phyloP scores from a whole-genome alignment of 1,140 invertebrate species.

The Pseudomyrmex dendroicus region DNA sequence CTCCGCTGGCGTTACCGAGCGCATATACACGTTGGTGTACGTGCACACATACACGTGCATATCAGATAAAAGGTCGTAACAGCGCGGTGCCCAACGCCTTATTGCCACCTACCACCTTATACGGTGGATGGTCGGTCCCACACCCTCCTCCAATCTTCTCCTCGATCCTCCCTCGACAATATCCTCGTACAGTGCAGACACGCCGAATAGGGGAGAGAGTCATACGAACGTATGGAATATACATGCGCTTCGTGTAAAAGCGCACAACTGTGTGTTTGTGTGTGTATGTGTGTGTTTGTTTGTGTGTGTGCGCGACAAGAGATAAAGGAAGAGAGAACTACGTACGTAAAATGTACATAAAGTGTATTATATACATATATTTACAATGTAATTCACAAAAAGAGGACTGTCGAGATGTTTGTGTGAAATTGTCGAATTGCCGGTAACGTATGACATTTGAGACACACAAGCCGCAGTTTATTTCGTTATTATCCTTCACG shows the following conservation, averaged over 20 bases:
- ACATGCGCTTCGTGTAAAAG: neutral
- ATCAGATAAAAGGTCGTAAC: conserved; percentile 83
- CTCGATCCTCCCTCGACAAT: conserved; percentile 63
- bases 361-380: conserved; percentile 31
- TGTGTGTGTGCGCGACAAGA: neutral
- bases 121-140: neutral
- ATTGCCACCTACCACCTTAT: conserved; percentile 77
- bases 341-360: conserved; percentile 37
- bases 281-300: no score
- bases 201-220: neutral
- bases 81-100: conserved; percentile 81
- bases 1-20: neutral
- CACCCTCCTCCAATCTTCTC: conserved; percentile 58
- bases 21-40: neutral
- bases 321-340: neutral
- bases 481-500: neutral
- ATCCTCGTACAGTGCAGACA: conserved; percentile 24
- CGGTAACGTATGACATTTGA: no score
- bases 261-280: no score
- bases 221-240: neutral
- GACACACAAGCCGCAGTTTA: no score
- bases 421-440: no score
- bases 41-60: conserved; percentile 50
- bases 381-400: neutral
- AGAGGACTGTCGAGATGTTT: no score